Conservation (phyloP, 2,888 invertebrate genomes). For the Unio pictorum region DNA sequence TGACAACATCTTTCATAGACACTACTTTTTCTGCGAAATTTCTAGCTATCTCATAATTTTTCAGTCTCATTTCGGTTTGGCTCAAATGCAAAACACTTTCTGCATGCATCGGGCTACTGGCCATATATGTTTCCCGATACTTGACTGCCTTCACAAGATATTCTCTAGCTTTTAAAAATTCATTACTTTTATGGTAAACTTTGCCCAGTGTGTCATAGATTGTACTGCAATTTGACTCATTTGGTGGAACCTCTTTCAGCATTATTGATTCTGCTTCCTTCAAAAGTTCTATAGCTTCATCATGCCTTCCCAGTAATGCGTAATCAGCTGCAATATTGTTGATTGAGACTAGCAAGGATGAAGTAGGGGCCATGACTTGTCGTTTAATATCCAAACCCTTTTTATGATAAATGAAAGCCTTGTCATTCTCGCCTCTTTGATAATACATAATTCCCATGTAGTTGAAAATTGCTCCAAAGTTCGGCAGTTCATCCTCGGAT, state of each 20-base stretch:
- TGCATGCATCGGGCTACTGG: constrained; percentile 6
- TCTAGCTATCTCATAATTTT: no score
- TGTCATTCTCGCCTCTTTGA: constrained; percentile 31
- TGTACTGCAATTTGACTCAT: constrained; percentile 7
- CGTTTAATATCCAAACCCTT: constrained; percentile 34
- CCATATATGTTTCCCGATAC: constrained; percentile 9
- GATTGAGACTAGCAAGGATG: constrained; percentile 33
- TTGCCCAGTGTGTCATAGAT: constrained; percentile 25
- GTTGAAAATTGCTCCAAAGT: constrained; percentile 36
- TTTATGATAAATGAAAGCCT: constrained; percentile 36
- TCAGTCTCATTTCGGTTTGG: constrained; percentile 4
- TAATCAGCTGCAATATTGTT: constrained; percentile 35
- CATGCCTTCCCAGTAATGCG: constrained; percentile 8
- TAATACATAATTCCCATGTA: constrained; percentile 47
- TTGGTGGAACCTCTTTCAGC: constrained; percentile 5
- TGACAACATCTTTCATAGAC: no score
- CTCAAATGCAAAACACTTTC: constrained; percentile 15
- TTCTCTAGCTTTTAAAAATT: constrained; percentile 11
- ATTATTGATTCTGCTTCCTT: constrained; percentile 23
- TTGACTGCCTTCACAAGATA: constrained; percentile 20
- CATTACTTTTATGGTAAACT: constrained; percentile 9
- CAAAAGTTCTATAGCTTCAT: constrained; percentile 21
- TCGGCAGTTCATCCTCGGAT: constrained; percentile 13
- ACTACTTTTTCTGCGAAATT: no score
- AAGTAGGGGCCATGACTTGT: constrained; percentile 26